Percentiles rank a stretch among this genome's conserved stretches.
Conservation (phyloP, 2,113 vertebrate species). For the Rana temporaria region DNA sequence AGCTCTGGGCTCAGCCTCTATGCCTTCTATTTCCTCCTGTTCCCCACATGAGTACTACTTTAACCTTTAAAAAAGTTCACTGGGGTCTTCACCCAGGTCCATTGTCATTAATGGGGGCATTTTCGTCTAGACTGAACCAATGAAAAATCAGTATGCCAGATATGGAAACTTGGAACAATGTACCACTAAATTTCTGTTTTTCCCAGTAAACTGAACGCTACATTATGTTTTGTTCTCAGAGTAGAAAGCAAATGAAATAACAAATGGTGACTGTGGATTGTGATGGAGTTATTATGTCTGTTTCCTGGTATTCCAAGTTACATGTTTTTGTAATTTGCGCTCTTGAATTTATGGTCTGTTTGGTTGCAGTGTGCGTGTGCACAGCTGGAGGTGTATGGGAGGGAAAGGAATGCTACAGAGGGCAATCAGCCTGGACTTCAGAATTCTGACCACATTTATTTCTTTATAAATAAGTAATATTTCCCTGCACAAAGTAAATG, state of each 20-base stretch:
- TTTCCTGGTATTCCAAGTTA: constrained; percentile 37
- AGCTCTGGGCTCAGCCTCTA: too few species aligned
- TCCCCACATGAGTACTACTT: too few species aligned
- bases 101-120: too few species aligned
- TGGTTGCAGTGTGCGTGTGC: constrained; percentile 34
- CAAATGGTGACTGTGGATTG: constrained; percentile 29
- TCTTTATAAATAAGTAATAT: constrained; percentile 2
- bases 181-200: not conserved
- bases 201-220: not conserved
- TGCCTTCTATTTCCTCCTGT: too few species aligned
- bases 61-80: too few species aligned
- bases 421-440: constrained; percentile 24
- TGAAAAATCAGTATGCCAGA: too few species aligned
- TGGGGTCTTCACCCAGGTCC: too few species aligned
- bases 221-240: not conserved
- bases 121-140: too few species aligned
- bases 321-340: constrained; percentile 46
- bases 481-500: not conserved
- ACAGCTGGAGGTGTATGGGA: constrained; percentile 31
- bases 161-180: too few species aligned
- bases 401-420: constrained; percentile 30
- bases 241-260: constrained; percentile 30
- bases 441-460: constrained; percentile 15
- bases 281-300: constrained; percentile 32
- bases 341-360: constrained; percentile 36